Base-by-base conservation (phyloP, 2,113 vertebrate genomes). In the Puntigrus tetrazona region DNA sequence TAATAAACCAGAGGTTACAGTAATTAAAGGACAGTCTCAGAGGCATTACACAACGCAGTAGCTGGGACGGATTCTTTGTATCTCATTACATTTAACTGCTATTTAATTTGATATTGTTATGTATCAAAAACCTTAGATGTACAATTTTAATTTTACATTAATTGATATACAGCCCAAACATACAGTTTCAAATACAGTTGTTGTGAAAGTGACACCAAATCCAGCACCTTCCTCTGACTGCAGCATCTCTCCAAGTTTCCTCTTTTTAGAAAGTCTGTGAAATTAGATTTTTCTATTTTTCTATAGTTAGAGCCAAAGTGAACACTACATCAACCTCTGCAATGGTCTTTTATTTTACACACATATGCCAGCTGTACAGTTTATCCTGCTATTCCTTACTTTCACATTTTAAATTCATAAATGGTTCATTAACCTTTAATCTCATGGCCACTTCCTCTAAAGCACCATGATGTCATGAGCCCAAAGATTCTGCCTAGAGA, bases 381-480 rank as follows among this genome's bases (percentile, higher is more conserved):
- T 61, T 61, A 61, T 31, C 14, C 2, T 65, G 2, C 14, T 16
- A 31, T 65, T 16, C 61, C 16, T 65, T 65, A 65, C 14, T 31
- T 65, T 29, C 7, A 31, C 14, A 16, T 31, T 65, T 2, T 18
- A 65, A 65, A 65, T 65, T 7, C 61, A 31, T 27, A 65, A 65
- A 31, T 14, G 13, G 27, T 65, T 65, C 2, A 31, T 29, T 63
- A 63, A 13, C 1, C 14, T 3, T 67, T 57, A 8, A 57, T 74
- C 41, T 31, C 63, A 47, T 61, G 55, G 50, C 57, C 59, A 65
- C 25, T 78, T 84, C 41, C 59, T 78, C 73, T 25, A 84, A 69
- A 55, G 7, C 16, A 18, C 34, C 3, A 77, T 78, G 22, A 55
- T 41, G 31, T 29, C 75, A 67, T 84, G 45, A 76, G 25, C 74